phyloP scores from a whole-genome alignment of 2,888 invertebrate genomes.

The Keiferia lycopersicella region DNA sequence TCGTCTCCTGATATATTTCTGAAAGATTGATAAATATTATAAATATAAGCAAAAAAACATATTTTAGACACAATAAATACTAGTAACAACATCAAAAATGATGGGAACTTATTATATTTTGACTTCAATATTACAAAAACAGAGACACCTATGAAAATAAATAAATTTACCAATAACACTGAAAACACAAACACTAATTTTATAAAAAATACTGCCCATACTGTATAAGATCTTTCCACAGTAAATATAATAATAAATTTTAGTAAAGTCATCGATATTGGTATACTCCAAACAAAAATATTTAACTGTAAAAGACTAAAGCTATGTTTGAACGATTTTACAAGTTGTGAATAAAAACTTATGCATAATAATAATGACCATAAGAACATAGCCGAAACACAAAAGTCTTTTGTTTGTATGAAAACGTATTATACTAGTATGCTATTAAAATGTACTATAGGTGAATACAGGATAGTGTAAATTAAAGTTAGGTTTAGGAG shows the following conservation, averaged over 20 bases:
- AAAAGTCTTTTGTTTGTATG: background rate
- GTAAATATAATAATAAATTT: background rate
- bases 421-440: background rate
- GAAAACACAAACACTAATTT: background rate
- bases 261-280: background rate
- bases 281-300: background rate
- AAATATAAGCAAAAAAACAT: background rate
- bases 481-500: background rate
- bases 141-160: background rate
- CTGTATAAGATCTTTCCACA: background rate
- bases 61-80: background rate
- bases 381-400: background rate
- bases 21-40: background rate
- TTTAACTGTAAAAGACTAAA: background rate
- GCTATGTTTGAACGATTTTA: background rate
- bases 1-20: background rate
- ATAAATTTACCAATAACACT: background rate
- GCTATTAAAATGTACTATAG: background rate
- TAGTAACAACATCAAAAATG: background rate
- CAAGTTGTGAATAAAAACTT: slow-evolving; percentile 3
- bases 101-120: background rate
- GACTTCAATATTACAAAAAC: background rate
- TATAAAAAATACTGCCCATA: too few species aligned
- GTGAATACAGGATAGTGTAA: background rate
- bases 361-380: background rate